These are phyloP conservation scores for Oreotrochilus melanogaster DNA, from an alignment of 2,113 vertebrate genomes.

Conservation along the genomic window DNA sequence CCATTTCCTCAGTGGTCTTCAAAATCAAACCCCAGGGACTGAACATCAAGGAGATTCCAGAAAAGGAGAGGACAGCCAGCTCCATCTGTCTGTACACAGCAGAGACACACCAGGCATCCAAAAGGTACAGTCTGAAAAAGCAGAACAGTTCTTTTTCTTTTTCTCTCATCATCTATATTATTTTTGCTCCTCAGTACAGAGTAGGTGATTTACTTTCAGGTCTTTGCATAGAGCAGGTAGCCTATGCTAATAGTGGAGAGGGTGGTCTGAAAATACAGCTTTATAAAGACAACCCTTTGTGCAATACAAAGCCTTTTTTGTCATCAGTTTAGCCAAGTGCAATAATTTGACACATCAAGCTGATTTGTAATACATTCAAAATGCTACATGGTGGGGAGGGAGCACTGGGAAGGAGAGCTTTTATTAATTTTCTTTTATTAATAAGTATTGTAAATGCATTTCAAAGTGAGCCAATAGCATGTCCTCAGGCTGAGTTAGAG, in stretches of 20 bases:
- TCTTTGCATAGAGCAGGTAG: background rate
- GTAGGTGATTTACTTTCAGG: conserved; percentile 28
- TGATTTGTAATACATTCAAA: background rate
- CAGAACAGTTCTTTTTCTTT: background rate
- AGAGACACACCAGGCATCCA: background rate
- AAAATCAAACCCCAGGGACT: background rate
- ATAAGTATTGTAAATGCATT: background rate
- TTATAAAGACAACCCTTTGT: background rate
- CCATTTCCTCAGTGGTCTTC: background rate
- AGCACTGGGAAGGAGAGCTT: background rate
- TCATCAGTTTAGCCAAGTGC: background rate
- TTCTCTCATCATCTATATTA: background rate
- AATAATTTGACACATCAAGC: background rate
- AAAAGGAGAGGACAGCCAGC: background rate
- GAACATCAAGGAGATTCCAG: background rate
- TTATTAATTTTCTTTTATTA: conserved; percentile 29
- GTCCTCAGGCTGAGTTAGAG: conserved; percentile 24
- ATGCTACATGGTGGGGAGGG: accelerated
- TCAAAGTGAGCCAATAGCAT: background rate
- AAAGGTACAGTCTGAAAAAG: background rate
- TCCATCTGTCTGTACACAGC: background rate
- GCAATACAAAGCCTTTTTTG: background rate
- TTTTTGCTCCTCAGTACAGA: background rate
- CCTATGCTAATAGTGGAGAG: background rate
- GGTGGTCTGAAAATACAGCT: background rate